A percentile compares a stretch with the other conserved stretches of the same genome.
Evolutionary conservation across 35 echinoderm and acorn worm species (phyloP).

Genomic region (Diadema setosum): DNA sequence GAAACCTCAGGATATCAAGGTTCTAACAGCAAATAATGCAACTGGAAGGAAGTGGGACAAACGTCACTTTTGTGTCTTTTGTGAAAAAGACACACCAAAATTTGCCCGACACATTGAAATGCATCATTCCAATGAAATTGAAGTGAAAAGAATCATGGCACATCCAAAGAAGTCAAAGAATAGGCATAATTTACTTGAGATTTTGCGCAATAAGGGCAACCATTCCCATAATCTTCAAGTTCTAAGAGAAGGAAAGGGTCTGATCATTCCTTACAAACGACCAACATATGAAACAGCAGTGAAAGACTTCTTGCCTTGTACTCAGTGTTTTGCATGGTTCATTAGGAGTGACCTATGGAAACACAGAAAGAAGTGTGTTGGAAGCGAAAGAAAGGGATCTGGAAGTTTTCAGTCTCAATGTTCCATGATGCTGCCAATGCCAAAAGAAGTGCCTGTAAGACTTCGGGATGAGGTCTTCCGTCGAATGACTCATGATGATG

Average conservation of each 20-base stretch:
- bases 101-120: slow-evolving; percentile 36
- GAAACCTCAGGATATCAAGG: neutral
- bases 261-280: slow-evolving; percentile 53
- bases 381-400: neutral
- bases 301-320: slow-evolving; percentile 32
- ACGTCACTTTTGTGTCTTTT: slow-evolving; percentile 55
- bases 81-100: slow-evolving; percentile 26
- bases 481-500: slow-evolving; percentile 27
- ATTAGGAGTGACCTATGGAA: slow-evolving; percentile 27
- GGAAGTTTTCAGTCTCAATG: slow-evolving; percentile 16
- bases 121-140: slow-evolving; percentile 31
- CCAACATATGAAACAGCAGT: slow-evolving; percentile 16
- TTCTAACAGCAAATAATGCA: slow-evolving; percentile 26
- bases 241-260: slow-evolving; percentile 14
- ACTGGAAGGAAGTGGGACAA: slow-evolving; percentile 64
- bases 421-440: slow-evolving; percentile 40
- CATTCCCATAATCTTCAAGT: slow-evolving; percentile 66
- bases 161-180: slow-evolving; percentile 11
- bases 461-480: slow-evolving; percentile 23
- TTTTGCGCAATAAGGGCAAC: slow-evolving; percentile 55
- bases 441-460: neutral
- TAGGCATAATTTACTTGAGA: neutral
- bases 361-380: slow-evolving; percentile 42
- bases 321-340: slow-evolving; percentile 40
- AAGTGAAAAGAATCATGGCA: slow-evolving; percentile 31